A percentile compares a stretch with the other conserved stretches of the same genome.
Conservation (phyloP, 2,888 invertebrate genomes). For the Prostheceraeus crozeri region DNA sequence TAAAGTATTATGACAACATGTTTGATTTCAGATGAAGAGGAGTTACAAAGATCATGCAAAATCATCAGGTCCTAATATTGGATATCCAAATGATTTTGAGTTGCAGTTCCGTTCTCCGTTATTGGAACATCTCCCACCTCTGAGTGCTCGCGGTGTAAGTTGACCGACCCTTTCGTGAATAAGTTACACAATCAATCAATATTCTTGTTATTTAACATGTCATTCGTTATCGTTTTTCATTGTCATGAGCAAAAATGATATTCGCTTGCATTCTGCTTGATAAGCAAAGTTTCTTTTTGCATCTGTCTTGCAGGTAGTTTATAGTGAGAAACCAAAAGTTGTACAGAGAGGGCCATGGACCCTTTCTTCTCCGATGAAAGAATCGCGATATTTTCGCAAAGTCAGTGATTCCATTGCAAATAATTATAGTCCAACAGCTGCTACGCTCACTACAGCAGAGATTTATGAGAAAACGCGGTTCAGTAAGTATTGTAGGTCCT, state of each 20-base stretch:
- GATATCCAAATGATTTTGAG: slow-evolving; percentile 53
- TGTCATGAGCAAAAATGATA: too few species aligned
- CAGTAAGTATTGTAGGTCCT: slow-evolving; percentile 45
- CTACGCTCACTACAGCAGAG: slow-evolving; percentile 48
- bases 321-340: slow-evolving; percentile 50
- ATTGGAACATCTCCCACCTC: slow-evolving; percentile 51
- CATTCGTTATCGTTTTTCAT: too few species aligned
- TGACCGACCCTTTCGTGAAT: not conserved
- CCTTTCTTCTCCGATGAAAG: slow-evolving; percentile 52
- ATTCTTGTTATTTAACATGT: slow-evolving; percentile 21
- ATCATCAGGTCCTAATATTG: slow-evolving; percentile 38
- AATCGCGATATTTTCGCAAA: slow-evolving; percentile 48
- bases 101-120: slow-evolving; percentile 45
- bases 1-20: too few species aligned
- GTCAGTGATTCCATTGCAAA: slow-evolving; percentile 55
- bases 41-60: too few species aligned
- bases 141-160: slow-evolving; percentile 46
- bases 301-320: slow-evolving; percentile 46
- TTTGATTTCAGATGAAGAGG: too few species aligned
- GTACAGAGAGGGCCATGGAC: slow-evolving; percentile 52
- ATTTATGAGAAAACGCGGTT: slow-evolving; percentile 49
- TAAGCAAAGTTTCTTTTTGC: not conserved
- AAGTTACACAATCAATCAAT: not conserved
- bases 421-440: slow-evolving; percentile 53
- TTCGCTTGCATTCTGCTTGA: too few species aligned